phyloP scores from a whole-genome alignment of 2,113 vertebrate genomes.

The Brachyhypopomus occidentalis region DNA sequence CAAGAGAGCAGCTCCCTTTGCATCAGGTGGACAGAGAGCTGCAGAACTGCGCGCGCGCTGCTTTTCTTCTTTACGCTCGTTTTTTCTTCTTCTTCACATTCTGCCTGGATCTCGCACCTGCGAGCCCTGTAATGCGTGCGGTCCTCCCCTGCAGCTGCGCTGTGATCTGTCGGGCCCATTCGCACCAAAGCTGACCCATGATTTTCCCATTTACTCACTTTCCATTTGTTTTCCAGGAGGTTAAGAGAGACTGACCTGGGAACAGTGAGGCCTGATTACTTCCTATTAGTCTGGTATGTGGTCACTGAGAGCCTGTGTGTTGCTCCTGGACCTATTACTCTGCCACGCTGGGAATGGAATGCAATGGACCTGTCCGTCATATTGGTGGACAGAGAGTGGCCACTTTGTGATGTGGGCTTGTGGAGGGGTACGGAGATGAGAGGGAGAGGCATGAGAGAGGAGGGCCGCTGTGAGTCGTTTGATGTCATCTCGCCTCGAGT shows the following conservation, averaged over 20 bases:
- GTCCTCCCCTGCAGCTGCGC: constrained; percentile 47
- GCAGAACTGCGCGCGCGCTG: constrained; percentile 32
- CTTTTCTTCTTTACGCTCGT: constrained; percentile 20
- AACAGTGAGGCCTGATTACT: constrained; percentile 57
- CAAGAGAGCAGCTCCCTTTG: constrained; percentile 49
- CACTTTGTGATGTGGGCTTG: constrained; percentile 32
- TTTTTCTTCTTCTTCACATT: background rate
- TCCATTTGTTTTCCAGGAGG: constrained; percentile 52
- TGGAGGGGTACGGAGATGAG: constrained; percentile 15
- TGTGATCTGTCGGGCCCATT: constrained; percentile 37
- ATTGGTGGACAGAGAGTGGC: constrained; percentile 43
- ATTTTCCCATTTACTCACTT: constrained; percentile 43
- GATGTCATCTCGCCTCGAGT: constrained; percentile 16
- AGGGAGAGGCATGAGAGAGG: constrained; percentile 40
- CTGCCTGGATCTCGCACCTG: constrained; percentile 41
- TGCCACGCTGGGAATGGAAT: constrained; percentile 33
- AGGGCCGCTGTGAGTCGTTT: constrained; percentile 17
- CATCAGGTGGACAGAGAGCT: constrained; percentile 47
- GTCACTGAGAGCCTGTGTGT: constrained; percentile 54
- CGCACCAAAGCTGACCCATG: constrained; percentile 39
- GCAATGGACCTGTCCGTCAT: constrained; percentile 54
- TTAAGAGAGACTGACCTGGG: constrained; percentile 55
- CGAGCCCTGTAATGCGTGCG: constrained; percentile 39
- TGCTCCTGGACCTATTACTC: constrained; percentile 44
- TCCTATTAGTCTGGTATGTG: constrained; percentile 53